A percentile compares a stretch with the other conserved stretches of the same genome.
phyloP scores from a whole-genome alignment of 2,113 vertebrate genomes.

The Clarias magur region DNA sequence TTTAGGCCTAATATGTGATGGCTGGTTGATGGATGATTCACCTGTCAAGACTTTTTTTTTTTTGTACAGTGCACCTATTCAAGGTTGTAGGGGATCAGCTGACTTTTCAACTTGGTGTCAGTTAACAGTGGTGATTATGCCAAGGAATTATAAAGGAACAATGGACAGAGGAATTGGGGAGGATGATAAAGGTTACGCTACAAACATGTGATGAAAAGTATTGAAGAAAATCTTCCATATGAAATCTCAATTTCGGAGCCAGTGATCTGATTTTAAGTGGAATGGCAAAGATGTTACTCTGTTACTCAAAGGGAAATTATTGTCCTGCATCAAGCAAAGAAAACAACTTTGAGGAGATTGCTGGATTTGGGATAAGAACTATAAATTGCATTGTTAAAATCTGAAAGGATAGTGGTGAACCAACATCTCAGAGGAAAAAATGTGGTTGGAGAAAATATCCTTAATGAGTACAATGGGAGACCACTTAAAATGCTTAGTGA shows the following conservation, averaged over 20 bases:
- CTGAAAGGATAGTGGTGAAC: too few relatives aligned
- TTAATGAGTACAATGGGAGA: too few relatives aligned
- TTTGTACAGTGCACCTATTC: neutral
- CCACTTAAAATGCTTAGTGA: too few relatives aligned
- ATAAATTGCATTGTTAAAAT: too few relatives aligned
- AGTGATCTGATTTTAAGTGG: neutral
- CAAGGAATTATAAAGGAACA: neutral
- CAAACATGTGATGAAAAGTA: neutral
- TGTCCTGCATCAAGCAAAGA: too few relatives aligned
- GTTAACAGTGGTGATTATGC: neutral
- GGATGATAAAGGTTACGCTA: neutral
- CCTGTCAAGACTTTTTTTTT: neutral
- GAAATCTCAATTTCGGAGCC: neutral
- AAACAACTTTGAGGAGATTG: too few relatives aligned
- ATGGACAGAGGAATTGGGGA: neutral
- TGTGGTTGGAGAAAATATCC: too few relatives aligned
- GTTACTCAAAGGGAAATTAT: too few relatives aligned
- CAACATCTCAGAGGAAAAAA: too few relatives aligned
- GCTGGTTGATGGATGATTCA: neutral
- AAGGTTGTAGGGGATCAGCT: neutral
- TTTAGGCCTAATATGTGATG: constrained; percentile 10
- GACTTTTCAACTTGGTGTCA: neutral
- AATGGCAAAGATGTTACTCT: too few relatives aligned
- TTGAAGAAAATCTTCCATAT: neutral
- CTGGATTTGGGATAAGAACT: too few relatives aligned